These are phyloP conservation scores for Siderastrea siderea DNA, from an alignment of 92 coral and sea anemone species.

Conservation along the genomic window DNA sequence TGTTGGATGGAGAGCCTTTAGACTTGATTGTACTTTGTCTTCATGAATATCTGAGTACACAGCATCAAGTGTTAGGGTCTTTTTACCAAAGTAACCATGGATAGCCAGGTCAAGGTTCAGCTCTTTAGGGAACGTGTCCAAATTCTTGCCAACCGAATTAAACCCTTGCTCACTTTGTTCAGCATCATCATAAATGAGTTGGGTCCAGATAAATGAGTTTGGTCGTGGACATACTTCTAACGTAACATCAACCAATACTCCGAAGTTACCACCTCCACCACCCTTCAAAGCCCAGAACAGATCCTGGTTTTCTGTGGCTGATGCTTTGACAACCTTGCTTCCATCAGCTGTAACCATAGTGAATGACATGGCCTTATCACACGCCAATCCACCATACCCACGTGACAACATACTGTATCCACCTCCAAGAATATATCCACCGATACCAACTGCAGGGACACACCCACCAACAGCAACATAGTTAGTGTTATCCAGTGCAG, in stretches of 20 bases:
- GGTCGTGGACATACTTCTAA: constrained; percentile 78
- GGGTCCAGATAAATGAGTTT: constrained; percentile 78
- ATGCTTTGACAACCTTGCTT: constrained; percentile 62
- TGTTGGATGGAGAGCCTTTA: constrained; percentile 80
- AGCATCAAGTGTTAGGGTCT: constrained; percentile 80
- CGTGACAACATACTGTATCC: constrained; percentile 96
- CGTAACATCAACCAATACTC: constrained; percentile 81
- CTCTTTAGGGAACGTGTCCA: constrained; percentile 72
- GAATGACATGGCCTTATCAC: constrained; percentile 82
- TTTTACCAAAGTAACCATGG: constrained; percentile 90
- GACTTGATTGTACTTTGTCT: constrained; percentile 66
- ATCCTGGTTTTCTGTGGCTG: constrained; percentile 73
- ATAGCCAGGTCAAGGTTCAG: constrained; percentile 88
- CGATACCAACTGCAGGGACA: constrained; percentile 88
- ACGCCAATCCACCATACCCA: constrained; percentile 85
- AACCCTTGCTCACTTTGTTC: constrained; percentile 74
- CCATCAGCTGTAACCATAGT: constrained; percentile 93
- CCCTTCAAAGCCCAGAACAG: constrained; percentile 93
- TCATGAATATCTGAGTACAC: constrained; percentile 85
- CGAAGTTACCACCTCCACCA: constrained; percentile 92
- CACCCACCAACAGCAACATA: constrained; percentile 93
- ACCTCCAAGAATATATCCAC: constrained; percentile 92
- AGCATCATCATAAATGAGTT: constrained; percentile 60
- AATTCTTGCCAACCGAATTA: constrained; percentile 58
- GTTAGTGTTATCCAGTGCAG: constrained; percentile 63